Evolutionary conservation across 2,888 invertebrate genomes (phyloP).

Genomic region (Timema cristinae): DNA sequence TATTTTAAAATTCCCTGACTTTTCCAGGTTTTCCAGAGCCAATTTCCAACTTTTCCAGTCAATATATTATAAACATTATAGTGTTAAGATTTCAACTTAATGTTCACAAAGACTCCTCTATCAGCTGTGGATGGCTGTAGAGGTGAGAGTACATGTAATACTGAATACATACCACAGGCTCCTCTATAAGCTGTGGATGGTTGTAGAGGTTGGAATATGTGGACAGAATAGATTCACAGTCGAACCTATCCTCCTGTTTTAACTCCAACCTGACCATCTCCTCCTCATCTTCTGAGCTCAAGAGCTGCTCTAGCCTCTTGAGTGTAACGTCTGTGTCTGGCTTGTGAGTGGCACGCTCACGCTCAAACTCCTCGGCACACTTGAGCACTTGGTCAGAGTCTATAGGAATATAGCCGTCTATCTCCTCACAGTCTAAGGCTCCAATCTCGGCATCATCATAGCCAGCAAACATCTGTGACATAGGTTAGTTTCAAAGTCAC

Average conservation of each 20-base stretch:
- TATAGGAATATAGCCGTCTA: conserved; percentile 71
- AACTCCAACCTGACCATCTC: conserved; percentile 58
- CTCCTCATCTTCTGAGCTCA: conserved; percentile 52
- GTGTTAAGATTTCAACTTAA: too few species aligned
- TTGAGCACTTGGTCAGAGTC: conserved; percentile 65
- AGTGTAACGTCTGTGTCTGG: conserved; percentile 31
- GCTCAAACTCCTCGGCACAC: conserved; percentile 72
- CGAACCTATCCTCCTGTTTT: conserved; percentile 70
- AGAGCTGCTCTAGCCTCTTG: conserved; percentile 38
- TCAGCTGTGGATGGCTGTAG: too few species aligned
- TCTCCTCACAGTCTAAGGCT: conserved; percentile 84
- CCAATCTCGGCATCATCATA: conserved; percentile 90
- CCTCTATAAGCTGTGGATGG: conserved; percentile 82
- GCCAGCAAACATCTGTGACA: conserved; percentile 62
- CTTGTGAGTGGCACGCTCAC: conserved; percentile 43
- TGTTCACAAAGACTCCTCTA: too few species aligned
- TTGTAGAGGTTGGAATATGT: conserved; percentile 91
- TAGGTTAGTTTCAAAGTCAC: too few species aligned
- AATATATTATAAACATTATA: too few species aligned
- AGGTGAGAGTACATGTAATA: too few species aligned
- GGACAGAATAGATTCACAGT: conserved; percentile 86
- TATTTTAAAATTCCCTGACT: too few species aligned
- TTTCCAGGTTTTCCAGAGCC: too few species aligned
- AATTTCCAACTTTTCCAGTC: too few species aligned
- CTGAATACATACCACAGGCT: conserved; percentile 51